Conservation (phyloP, 2,888 invertebrate species). For the Coenonympha glycerion region DNA sequence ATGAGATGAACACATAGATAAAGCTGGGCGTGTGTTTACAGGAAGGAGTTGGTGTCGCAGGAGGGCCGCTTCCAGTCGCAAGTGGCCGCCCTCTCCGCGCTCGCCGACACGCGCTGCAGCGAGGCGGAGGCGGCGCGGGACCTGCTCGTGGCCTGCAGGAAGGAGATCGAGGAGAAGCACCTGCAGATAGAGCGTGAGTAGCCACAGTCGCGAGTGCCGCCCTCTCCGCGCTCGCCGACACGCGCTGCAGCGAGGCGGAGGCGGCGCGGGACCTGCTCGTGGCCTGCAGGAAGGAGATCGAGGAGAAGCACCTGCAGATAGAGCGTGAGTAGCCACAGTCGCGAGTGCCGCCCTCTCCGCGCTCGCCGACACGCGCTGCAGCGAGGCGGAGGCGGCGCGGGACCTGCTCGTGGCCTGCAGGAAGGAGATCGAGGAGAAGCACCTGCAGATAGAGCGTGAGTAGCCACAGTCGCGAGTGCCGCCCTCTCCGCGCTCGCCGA, state of each 20-base stretch:
- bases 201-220: too few species aligned
- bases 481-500: too few species aligned
- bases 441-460: slow-evolving; percentile 79
- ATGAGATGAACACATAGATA: too few species aligned
- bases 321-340: slow-evolving; percentile 79
- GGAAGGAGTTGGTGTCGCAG: slow-evolving; percentile 78
- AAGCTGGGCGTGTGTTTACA: too few species aligned
- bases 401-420: slow-evolving; percentile 76
- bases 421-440: slow-evolving; percentile 78
- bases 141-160: slow-evolving; percentile 75
- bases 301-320: slow-evolving; percentile 77
- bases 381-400: slow-evolving; percentile 70
- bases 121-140: slow-evolving; percentile 75
- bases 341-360: slow-evolving; percentile 75
- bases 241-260: slow-evolving; percentile 71
- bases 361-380: slow-evolving; percentile 71
- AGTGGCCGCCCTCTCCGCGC: slow-evolving; percentile 75
- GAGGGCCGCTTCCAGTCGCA: slow-evolving; percentile 78
- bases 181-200: slow-evolving; percentile 79
- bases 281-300: slow-evolving; percentile 77
- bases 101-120: slow-evolving; percentile 71
- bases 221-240: slow-evolving; percentile 72
- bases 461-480: too few species aligned
- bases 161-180: slow-evolving; percentile 77
- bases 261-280: slow-evolving; percentile 75